Evolutionary conservation across 2,888 invertebrate species (phyloP).

Genomic region (Hemithea aestivaria): DNA sequence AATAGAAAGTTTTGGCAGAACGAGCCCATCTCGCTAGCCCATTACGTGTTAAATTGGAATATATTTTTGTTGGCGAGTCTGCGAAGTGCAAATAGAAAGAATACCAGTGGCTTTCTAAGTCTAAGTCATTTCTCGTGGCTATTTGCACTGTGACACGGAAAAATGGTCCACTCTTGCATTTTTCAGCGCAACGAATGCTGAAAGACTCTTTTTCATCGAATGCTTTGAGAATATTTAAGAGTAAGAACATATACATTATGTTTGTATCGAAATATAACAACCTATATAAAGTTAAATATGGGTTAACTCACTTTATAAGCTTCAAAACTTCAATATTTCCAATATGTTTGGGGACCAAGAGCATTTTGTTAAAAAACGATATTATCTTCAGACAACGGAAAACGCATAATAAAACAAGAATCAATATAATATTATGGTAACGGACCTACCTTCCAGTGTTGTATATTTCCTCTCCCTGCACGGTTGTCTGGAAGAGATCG

Average conservation of each 20-base stretch:
- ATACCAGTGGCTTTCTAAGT: constrained; percentile 49
- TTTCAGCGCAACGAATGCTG: constrained; percentile 42
- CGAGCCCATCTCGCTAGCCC: constrained; percentile 33
- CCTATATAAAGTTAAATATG: too few species aligned
- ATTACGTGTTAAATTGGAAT: constrained; percentile 45
- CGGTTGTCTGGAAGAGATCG: too few species aligned
- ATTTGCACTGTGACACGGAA: constrained; percentile 61
- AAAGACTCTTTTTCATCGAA: constrained; percentile 44
- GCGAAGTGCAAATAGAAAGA: constrained; percentile 44
- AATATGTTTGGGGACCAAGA: too few species aligned
- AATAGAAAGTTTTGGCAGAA: constrained; percentile 41
- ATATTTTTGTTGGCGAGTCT: constrained; percentile 46
- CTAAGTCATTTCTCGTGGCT: constrained; percentile 56
- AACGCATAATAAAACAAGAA: too few species aligned
- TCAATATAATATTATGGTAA: too few species aligned
- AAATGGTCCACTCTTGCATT: constrained; percentile 55
- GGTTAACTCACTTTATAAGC: too few species aligned
- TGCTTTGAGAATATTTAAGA: constrained; percentile 37
- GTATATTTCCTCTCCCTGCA: too few species aligned
- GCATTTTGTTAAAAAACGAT: too few species aligned
- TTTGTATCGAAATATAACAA: too few species aligned
- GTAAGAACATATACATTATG: constrained; percentile 25
- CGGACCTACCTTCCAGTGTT: too few species aligned
- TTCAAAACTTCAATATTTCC: too few species aligned
- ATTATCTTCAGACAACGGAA: too few species aligned